Evolutionary conservation across 2,797 vertebrate species (phyloP).

Genomic region (Somateria mollissima): DNA sequence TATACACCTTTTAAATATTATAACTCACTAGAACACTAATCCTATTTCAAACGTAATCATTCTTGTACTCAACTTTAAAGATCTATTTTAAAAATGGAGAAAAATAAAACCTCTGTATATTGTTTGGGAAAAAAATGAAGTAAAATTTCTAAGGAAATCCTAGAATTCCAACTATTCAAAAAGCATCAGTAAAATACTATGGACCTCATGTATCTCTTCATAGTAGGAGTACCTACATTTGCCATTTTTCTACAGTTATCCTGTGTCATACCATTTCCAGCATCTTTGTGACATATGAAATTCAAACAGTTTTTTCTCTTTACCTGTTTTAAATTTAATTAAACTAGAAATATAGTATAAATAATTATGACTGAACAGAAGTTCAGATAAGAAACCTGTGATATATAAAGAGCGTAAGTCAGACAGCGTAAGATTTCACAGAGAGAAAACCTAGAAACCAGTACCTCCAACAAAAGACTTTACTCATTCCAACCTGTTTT

Average conservation of each 20-base stretch:
- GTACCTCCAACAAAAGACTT: not conserved
- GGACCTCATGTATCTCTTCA: not conserved
- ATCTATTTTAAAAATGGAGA: not conserved
- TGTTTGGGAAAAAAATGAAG: not conserved
- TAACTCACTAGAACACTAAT: not conserved
- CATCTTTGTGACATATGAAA: not conserved
- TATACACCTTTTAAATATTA: not conserved
- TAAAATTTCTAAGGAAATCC: not conserved
- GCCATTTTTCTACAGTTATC: not conserved
- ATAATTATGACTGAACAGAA: not conserved
- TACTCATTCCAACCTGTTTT: not conserved
- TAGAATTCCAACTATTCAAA: not conserved
- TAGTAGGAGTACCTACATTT: not conserved
- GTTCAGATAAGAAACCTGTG: not conserved
- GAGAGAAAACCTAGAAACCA: not conserved
- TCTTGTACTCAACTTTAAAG: not conserved
- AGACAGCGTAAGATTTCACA: not conserved
- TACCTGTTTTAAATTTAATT: not conserved
- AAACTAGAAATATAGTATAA: not conserved
- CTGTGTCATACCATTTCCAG: not conserved
- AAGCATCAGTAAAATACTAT: not conserved
- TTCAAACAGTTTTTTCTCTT: not conserved
- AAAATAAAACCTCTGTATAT: not conserved
- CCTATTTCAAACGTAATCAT: not conserved
- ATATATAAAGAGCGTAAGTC: not conserved